A percentile compares a stretch with the other conserved stretches of the same genome.
phyloP scores from a whole-genome alignment of 2,113 vertebrate species.

The Chionomys nivalis region DNA sequence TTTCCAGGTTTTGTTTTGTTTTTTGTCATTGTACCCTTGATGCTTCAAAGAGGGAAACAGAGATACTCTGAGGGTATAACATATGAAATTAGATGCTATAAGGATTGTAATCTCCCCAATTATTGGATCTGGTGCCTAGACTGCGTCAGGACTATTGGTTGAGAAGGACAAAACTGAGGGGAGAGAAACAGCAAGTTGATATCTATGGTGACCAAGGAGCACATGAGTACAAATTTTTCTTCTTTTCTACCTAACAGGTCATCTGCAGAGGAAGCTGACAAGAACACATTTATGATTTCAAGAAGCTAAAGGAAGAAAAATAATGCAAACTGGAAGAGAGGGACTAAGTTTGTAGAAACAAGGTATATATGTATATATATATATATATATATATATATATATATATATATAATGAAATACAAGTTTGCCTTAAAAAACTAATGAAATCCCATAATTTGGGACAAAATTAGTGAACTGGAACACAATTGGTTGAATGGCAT shows the following conservation, averaged over 20 bases:
- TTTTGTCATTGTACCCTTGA: too few relatives aligned
- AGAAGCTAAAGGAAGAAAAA: background rate
- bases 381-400: too few relatives aligned
- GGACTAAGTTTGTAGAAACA: too few relatives aligned
- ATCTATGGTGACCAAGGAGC: background rate
- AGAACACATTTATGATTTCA: background rate
- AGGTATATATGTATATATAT: too few relatives aligned
- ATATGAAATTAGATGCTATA: background rate
- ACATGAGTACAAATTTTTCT: rapidly evolving
- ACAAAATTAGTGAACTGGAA: background rate
- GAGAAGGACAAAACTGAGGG: background rate
- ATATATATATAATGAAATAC: too few relatives aligned
- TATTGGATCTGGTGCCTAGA: background rate
- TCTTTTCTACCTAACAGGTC: background rate
- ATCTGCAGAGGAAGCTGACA: background rate
- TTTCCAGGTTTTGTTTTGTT: too few relatives aligned
- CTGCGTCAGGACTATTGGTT: rapidly evolving
- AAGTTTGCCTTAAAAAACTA: background rate
- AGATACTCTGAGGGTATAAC: background rate
- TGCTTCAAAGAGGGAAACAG: background rate
- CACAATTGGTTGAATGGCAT: background rate
- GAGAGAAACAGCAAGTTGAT: background rate
- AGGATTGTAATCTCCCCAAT: background rate
- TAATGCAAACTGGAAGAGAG: background rate
- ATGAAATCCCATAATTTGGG: background rate